These are phyloP conservation scores for Burhinus bistriatus DNA, from an alignment of 2,113 vertebrate species.

Conservation along the genomic window DNA sequence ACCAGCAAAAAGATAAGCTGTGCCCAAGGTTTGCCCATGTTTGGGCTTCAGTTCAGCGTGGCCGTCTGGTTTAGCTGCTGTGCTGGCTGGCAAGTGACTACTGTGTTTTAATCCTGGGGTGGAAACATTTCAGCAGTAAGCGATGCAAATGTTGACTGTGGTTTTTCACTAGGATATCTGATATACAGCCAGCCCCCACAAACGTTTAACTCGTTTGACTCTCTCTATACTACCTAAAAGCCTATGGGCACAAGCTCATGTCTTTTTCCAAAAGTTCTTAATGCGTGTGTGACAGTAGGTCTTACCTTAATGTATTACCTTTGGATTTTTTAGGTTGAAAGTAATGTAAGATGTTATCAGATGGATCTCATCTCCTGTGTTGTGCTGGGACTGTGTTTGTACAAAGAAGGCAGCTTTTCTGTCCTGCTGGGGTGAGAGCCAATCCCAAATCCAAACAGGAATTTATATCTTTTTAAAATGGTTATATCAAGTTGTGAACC, in stretches of 20 bases:
- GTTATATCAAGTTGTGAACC: slow-evolving; percentile 21
- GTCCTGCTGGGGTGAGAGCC: slow-evolving; percentile 27
- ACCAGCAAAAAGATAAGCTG: not conserved
- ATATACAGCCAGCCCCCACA: not conserved
- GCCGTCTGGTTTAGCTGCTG: not conserved
- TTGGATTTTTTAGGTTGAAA: slow-evolving; percentile 20
- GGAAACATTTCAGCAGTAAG: not conserved
- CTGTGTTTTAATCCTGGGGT: not conserved
- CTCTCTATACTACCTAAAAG: not conserved
- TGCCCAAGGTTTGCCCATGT: not conserved
- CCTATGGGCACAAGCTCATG: not conserved
- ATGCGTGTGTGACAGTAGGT: not conserved
- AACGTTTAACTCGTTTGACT: not conserved
- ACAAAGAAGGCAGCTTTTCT: slow-evolving; percentile 21
- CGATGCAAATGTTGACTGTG: not conserved
- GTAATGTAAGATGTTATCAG: slow-evolving; percentile 11
- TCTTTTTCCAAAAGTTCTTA: not conserved
- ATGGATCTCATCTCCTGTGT: slow-evolving; percentile 35
- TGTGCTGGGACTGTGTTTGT: slow-evolving; percentile 19
- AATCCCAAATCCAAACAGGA: slow-evolving; percentile 48
- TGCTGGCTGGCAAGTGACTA: not conserved
- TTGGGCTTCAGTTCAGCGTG: not conserved
- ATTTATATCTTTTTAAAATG: slow-evolving; percentile 33
- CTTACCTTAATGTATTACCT: not conserved
- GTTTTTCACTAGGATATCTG: not conserved